Conservation (phyloP, 2,113 vertebrate species). For the Oreochromis tanganicae region DNA sequence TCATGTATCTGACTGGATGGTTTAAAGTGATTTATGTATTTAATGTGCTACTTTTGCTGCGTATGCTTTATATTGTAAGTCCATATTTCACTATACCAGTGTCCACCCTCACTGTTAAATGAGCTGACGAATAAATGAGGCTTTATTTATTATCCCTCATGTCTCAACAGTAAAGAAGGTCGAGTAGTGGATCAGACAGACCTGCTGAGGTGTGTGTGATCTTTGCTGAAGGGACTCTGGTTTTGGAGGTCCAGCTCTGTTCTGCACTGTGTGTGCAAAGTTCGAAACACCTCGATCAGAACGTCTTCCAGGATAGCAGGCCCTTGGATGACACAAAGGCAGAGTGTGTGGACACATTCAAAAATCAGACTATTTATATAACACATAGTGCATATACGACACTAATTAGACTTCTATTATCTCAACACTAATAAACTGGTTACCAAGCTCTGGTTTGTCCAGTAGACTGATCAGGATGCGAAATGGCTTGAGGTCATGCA, state of each 20-base stretch:
- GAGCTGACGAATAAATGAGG: neutral
- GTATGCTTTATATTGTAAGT: neutral
- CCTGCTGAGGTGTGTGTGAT: constrained; percentile 96
- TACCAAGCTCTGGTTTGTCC: constrained; percentile 98
- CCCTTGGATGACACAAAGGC: constrained; percentile 66
- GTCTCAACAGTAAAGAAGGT: neutral
- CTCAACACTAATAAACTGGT: neutral
- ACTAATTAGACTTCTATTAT: neutral
- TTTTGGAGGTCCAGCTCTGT: constrained; percentile 89
- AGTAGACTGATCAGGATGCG: constrained; percentile 97
- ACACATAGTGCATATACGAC: neutral
- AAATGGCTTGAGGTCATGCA: constrained; percentile 97
- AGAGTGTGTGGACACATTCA: neutral
- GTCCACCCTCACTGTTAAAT: neutral
- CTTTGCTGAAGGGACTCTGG: constrained; percentile 90
- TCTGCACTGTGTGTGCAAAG: constrained; percentile 89
- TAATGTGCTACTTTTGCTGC: neutral
- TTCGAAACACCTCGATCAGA: constrained; percentile 94
- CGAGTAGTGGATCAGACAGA: constrained; percentile 24
- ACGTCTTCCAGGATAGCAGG: constrained; percentile 97
- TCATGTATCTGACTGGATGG: neutral
- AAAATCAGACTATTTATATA: neutral
- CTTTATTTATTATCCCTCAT: neutral
- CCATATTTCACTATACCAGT: neutral
- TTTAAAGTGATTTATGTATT: neutral